These are phyloP conservation scores for Hippasteria phrygiana DNA, from an alignment of 53 echinoderm and acorn worm genomes.

Conservation along the genomic window DNA sequence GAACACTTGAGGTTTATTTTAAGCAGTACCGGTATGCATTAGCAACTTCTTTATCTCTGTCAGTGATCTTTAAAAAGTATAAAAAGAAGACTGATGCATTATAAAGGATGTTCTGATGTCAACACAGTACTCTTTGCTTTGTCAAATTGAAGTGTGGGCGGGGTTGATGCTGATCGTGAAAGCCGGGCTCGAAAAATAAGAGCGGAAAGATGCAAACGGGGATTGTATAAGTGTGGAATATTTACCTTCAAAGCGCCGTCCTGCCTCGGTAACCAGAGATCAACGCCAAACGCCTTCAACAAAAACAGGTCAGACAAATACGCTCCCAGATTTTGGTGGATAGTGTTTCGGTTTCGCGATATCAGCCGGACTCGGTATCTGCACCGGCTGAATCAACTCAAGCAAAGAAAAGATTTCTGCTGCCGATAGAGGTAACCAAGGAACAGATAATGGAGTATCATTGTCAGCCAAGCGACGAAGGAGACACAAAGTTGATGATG, in stretches of 20 bases:
- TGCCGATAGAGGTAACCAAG: neutral
- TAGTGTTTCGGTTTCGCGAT: conserved; percentile 10
- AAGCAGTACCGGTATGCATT: too few species aligned
- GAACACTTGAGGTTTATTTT: too few species aligned
- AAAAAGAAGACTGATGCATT: neutral
- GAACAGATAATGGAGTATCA: neutral
- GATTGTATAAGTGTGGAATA: neutral
- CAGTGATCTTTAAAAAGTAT: too few species aligned
- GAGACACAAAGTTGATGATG: neutral
- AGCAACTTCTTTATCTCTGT: too few species aligned
- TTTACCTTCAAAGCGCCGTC: conserved; percentile 21
- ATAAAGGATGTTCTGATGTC: neutral
- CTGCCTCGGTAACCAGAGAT: conserved; percentile 2
- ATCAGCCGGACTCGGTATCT: neutral
- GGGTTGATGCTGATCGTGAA: neutral
- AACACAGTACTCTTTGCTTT: neutral
- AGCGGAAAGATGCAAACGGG: too few species aligned
- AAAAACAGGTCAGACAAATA: conserved; percentile 26
- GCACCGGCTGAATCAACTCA: too few species aligned
- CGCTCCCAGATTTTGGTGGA: neutral
- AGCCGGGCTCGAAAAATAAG: neutral
- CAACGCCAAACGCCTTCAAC: neutral
- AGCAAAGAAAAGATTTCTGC: neutral
- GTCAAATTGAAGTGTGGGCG: neutral
- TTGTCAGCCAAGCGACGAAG: neutral